Evolutionary conservation across 2,888 invertebrate genomes (phyloP).

Genomic region (Electrophaes corylata): DNA sequence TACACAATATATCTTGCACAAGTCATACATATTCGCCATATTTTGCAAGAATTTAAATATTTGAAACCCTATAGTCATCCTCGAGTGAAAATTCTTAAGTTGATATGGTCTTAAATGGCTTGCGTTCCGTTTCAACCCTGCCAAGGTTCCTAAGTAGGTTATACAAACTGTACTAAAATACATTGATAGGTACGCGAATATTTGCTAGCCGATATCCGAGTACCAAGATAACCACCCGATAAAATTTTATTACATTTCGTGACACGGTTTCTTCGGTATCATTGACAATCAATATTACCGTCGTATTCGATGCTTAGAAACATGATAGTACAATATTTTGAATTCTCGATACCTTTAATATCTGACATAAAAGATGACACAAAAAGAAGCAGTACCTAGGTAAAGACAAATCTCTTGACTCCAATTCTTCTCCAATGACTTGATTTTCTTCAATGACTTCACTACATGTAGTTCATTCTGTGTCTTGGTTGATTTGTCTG

Average conservation of each 20-base stretch:
- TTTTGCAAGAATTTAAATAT: neutral
- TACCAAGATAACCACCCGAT: conserved; percentile 61
- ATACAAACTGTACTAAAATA: conserved; percentile 42
- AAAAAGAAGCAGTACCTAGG: no score
- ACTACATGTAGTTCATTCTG: no score
- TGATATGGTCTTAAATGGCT: no score
- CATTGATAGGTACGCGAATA: conserved; percentile 43
- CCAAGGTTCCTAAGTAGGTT: conserved; percentile 35
- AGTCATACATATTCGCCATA: neutral
- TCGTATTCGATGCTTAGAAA: conserved; percentile 20
- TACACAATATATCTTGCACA: no score
- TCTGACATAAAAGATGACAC: no score
- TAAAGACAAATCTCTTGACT: no score
- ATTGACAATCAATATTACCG: conserved; percentile 52
- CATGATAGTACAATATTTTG: conserved; percentile 21
- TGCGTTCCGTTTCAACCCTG: neutral
- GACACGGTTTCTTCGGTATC: conserved; percentile 58
- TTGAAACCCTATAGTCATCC: no score
- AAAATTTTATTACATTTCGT: conserved; percentile 64
- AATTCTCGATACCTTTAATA: no score
- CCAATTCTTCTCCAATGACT: no score
- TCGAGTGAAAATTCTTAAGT: neutral
- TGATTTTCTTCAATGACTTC: no score
- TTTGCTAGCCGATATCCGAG: conserved; percentile 45
- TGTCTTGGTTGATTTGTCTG: neutral